Percentiles rank a stretch among this genome's conserved stretches.
Conservation (phyloP, 2,113 vertebrate species). For the Pomatorhinus ruficollis region DNA sequence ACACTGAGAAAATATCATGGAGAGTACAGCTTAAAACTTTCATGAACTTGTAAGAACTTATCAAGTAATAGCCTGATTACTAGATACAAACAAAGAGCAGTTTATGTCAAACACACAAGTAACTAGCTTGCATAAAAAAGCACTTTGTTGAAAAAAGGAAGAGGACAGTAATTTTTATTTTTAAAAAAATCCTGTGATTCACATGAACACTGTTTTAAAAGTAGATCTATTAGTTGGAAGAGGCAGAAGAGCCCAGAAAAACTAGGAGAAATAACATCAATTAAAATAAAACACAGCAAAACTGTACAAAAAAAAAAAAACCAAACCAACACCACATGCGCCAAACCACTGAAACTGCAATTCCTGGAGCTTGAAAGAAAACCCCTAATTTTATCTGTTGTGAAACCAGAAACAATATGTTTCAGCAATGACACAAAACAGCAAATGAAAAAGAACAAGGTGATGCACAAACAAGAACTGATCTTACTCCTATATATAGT, state of each 20-base stretch:
- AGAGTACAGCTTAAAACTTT: neutral
- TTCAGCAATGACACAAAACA: neutral
- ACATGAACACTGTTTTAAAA: neutral
- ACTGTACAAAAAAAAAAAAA: neutral
- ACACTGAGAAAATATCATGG: neutral
- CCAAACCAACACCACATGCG: neutral
- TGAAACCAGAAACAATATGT: neutral
- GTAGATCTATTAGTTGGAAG: neutral
- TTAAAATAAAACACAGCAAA: neutral
- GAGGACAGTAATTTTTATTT: neutral
- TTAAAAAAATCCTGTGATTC: neutral
- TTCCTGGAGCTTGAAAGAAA: neutral
- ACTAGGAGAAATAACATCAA: neutral
- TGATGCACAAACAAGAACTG: neutral
- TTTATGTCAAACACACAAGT: neutral
- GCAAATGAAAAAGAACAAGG: neutral
- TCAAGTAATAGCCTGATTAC: neutral
- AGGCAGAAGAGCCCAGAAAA: neutral
- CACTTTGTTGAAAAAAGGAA: neutral
- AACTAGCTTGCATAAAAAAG: neutral
- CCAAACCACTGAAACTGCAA: neutral
- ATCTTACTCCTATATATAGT: neutral
- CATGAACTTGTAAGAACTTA: neutral
- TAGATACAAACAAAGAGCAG: neutral
- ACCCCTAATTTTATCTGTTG: neutral